Conservation (phyloP, 2,888 invertebrate species). For the Ectemnius cavifrons region DNA sequence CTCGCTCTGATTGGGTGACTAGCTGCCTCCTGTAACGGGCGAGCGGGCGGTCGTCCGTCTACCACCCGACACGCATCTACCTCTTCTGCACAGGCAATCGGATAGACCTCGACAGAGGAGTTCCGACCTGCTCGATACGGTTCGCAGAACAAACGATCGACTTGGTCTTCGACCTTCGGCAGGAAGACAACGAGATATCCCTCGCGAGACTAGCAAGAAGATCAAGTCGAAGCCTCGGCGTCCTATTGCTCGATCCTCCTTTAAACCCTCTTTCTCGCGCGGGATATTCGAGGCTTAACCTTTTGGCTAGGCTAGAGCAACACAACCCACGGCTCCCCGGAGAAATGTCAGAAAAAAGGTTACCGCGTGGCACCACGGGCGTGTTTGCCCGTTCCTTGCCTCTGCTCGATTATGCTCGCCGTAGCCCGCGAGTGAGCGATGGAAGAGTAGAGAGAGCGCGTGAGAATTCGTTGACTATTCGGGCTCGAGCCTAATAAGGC, state of each 20-base stretch:
- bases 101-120: constrained; percentile 6
- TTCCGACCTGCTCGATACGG: constrained; percentile 54
- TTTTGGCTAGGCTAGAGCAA: constrained; percentile 44
- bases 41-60: constrained; percentile 46
- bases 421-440: constrained; percentile 25
- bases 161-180: constrained; percentile 56
- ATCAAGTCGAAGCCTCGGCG: not conserved
- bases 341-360: constrained; percentile 66
- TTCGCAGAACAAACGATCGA: constrained; percentile 53
- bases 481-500: constrained; percentile 15
- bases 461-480: constrained; percentile 47
- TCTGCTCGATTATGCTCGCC: constrained; percentile 48
- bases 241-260: constrained; percentile 9
- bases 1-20: constrained; percentile 76
- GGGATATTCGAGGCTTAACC: constrained; percentile 55
- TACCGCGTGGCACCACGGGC: constrained; percentile 59
- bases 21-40: constrained; percentile 59
- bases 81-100: too few species aligned
- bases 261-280: constrained; percentile 23
- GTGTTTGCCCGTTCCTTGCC: constrained; percentile 55
- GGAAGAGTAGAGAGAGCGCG: constrained; percentile 36
- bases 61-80: constrained; percentile 50
- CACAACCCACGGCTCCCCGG: constrained; percentile 50
- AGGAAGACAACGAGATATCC: constrained; percentile 47
- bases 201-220: not conserved